phyloP scores from a whole-genome alignment of 2,113 vertebrate genomes.

The Sigmodon hispidus region DNA sequence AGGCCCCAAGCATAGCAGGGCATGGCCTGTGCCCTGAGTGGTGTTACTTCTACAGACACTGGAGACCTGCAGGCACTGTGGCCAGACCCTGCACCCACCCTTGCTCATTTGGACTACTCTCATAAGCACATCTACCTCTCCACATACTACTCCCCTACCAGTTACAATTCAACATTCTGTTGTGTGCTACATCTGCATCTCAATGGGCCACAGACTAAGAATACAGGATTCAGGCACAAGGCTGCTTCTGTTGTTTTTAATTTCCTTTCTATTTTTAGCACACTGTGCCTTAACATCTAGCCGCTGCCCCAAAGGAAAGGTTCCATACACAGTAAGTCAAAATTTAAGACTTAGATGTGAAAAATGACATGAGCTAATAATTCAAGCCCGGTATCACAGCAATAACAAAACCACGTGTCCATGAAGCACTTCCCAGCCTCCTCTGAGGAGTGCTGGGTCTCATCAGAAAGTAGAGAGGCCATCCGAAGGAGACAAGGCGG shows the following conservation, averaged over 20 bases:
- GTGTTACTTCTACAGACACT: not conserved
- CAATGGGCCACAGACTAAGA: not conserved
- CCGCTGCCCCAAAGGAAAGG: not conserved
- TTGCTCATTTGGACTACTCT: not conserved
- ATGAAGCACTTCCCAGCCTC: not conserved
- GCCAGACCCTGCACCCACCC: not conserved
- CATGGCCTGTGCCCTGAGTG: not conserved
- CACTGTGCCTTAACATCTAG: not conserved
- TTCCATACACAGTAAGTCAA: not conserved
- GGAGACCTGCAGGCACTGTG: not conserved
- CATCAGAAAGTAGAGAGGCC: not conserved
- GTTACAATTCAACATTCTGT: not conserved
- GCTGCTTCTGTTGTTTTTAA: not conserved
- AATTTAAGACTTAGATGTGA: not conserved
- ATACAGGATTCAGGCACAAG: not conserved
- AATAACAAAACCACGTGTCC: not conserved
- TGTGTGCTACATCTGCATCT: not conserved
- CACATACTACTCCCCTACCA: not conserved
- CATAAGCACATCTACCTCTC: not conserved
- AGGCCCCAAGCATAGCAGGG: not conserved
- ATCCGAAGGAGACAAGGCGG: not conserved
- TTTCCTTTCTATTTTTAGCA: not conserved
- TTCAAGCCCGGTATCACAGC: not conserved
- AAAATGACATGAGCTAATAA: not conserved
- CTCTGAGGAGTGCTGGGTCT: not conserved